These are phyloP conservation scores for Podocnemis expansa DNA, from an alignment of 2,113 vertebrate genomes.

Conservation along the genomic window DNA sequence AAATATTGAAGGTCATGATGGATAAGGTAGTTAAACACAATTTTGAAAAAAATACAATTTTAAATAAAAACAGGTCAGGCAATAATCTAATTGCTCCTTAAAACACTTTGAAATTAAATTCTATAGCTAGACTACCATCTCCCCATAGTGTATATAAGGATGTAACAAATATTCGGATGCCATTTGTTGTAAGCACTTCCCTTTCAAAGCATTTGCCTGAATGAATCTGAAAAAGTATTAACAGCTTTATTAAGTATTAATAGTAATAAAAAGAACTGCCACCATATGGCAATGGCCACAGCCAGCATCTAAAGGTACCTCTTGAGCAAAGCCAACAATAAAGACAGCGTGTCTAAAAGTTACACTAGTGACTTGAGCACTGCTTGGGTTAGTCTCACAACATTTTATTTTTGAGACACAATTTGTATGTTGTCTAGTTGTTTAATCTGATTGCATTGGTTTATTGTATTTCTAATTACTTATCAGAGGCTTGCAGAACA, in stretches of 20 bases:
- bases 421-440: neutral
- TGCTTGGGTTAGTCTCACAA: neutral
- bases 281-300: accelerated
- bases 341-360: neutral
- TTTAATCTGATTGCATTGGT: neutral
- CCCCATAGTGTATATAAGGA: neutral
- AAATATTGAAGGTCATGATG: neutral
- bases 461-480: neutral
- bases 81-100: neutral
- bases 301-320: neutral
- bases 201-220: neutral
- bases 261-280: neutral
- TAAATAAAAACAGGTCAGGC: neutral
- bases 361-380: neutral
- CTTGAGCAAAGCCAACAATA: accelerated
- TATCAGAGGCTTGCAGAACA: neutral
- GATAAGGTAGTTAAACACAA: neutral
- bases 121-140: neutral
- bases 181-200: neutral
- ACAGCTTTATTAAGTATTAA: neutral
- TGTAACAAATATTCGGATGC: neutral
- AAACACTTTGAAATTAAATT: neutral
- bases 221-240: neutral
- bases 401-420: too few species aligned
- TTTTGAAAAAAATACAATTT: neutral